phyloP scores from a whole-genome alignment of 2,888 invertebrate species.

The Theretra japonica region DNA sequence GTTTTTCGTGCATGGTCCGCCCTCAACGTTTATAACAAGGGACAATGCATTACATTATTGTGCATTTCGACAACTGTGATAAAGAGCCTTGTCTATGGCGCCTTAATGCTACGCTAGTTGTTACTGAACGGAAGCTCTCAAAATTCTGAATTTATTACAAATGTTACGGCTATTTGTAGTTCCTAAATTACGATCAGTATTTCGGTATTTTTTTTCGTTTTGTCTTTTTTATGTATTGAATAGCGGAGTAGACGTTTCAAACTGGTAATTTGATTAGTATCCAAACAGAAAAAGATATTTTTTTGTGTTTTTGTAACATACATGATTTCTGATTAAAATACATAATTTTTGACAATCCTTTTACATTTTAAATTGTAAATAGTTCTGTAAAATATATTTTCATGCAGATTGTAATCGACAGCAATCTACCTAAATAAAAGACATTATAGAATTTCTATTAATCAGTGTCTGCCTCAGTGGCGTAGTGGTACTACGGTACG shows the following conservation, averaged over 20 bases:
- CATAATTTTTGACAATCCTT: no score
- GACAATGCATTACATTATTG: conserved; percentile 72
- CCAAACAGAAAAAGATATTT: background rate
- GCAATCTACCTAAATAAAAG: no score
- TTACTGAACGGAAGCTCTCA: conserved; percentile 41
- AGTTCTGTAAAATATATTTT: no score
- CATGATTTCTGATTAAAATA: background rate
- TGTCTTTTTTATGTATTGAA: conserved; percentile 38
- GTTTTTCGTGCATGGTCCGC: background rate
- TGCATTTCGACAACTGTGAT: conserved; percentile 84
- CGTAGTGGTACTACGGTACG: no score
- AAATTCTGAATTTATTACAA: conserved; percentile 48
- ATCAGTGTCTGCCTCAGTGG: no score
- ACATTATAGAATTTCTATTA: background rate
- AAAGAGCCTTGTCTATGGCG: conserved; percentile 81
- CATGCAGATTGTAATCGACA: no score
- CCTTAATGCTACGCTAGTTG: conserved; percentile 54
- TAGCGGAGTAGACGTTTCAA: conserved; percentile 28
- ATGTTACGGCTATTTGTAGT: conserved; percentile 73
- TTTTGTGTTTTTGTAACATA: background rate
- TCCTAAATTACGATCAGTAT: conserved; percentile 83
- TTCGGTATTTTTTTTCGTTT: conserved; percentile 57
- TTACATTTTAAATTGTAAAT: no score
- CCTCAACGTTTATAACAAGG: conserved; percentile 57
- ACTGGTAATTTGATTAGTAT: background rate